These are phyloP conservation scores for Crematogaster levior DNA, from an alignment of 2,888 invertebrate genomes.

Conservation along the genomic window DNA sequence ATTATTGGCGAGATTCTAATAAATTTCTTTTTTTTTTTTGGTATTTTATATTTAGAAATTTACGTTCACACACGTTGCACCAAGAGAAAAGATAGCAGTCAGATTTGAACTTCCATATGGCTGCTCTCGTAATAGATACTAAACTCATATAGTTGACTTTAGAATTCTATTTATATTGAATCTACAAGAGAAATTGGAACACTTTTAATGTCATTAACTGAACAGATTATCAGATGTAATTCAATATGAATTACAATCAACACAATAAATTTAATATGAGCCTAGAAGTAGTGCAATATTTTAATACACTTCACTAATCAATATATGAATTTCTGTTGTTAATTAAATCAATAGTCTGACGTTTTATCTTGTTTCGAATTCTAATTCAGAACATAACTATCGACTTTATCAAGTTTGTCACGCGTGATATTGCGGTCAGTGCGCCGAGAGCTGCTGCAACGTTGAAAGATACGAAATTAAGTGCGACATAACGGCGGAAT, in stretches of 20 bases:
- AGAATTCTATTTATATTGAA: background rate
- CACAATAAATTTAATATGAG: no score
- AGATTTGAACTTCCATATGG: background rate
- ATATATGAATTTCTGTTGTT: background rate
- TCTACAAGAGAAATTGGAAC: background rate
- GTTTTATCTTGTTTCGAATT: background rate
- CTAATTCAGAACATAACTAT: slow-evolving; percentile 17
- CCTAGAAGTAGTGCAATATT: background rate
- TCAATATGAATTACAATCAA: no score
- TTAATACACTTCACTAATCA: background rate
- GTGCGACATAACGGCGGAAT: slow-evolving; percentile 49
- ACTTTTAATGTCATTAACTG: background rate
- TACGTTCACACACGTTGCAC: background rate
- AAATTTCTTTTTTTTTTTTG: background rate
- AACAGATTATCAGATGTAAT: background rate
- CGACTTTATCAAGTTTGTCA: slow-evolving; percentile 29
- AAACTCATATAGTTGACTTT: background rate
- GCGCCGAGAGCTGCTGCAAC: background rate
- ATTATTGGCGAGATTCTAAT: background rate
- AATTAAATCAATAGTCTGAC: slow-evolving; percentile 14
- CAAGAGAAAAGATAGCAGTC: background rate
- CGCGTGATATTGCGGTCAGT: slow-evolving; percentile 39
- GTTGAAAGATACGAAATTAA: slow-evolving; percentile 52
- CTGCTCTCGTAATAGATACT: background rate
- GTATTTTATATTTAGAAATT: background rate